Base-by-base conservation (phyloP, 2,113 vertebrate species). In the Phrynosoma blainvillii region DNA sequence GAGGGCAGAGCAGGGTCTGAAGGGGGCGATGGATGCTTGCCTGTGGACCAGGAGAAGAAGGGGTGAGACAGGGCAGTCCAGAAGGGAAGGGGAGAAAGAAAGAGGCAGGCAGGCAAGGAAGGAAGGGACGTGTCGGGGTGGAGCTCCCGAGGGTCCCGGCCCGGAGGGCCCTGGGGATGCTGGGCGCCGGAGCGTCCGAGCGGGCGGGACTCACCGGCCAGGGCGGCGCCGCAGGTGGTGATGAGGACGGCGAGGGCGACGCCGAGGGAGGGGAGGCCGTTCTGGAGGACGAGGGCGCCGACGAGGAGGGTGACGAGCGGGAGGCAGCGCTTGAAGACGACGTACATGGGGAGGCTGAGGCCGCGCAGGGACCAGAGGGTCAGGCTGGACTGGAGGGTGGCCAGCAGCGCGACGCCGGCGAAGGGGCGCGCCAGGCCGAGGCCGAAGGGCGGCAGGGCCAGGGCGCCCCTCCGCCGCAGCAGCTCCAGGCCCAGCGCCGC, bases 311-410 rank as follows among this genome's bases (percentile, higher is more conserved):
- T 99, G 96, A 98, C 98, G 94, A 99, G 96, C 65, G 98, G 99
- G 92, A 99, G 96, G 95, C 98, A 99, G 92, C 99, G 98, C 92
- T 99, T 99, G 96, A 99, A 99, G 79, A 99, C 98, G 42, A 99
- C 99, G 90, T 99, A 99, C 98, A 99, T 99, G 92, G 99, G 99
- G 25, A 99, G 97, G 91, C 98, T 99, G 96, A 99, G 98, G 23
- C 98, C 98, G 5, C 97, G 96, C 85, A 99, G 97, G 0, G 99
- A 98, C 98, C 98, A 99, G 18, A 99, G 98, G 0, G 99, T 99
- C 62, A 99, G 97, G 0, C 97, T 98, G 95, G 98, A 98, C 97
- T 99, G 99, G 92, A 99, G 97, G 13, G 98, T 98, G 95, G 98
- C 97, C 32, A 99, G 96, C 90, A 98, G 92, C 0, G 98, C 97